Conservation (phyloP, 2,797 vertebrate genomes). For the Melanotaenia maccullochi region DNA sequence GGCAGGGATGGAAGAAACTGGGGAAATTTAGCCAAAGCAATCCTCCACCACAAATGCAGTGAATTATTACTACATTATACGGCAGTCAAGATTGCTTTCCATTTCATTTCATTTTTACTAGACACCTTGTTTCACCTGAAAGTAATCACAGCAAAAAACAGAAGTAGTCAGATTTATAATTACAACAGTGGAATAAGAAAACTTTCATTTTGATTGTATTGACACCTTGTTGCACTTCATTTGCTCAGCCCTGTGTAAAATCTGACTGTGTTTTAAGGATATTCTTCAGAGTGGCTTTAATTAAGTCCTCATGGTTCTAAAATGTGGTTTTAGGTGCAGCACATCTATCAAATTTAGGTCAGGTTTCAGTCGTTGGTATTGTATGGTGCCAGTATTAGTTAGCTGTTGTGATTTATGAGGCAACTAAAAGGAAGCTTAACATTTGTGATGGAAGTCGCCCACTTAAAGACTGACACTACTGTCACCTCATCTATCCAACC, state of each 20-base stretch:
- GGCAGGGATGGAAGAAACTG: conserved; percentile 51
- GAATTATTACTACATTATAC: conserved; percentile 72
- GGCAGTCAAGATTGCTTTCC: conserved; percentile 66
- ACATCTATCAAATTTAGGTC: not conserved
- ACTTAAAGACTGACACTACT: not conserved
- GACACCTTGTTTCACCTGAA: conserved; percentile 51
- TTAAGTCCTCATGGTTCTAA: not conserved
- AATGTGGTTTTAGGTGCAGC: not conserved
- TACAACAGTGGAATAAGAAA: not conserved
- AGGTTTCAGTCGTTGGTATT: not conserved
- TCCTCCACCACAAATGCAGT: conserved; percentile 59
- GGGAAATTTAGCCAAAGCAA: conserved; percentile 67
- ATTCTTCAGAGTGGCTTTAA: not conserved
- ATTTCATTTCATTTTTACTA: conserved; percentile 62
- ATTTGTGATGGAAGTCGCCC: not conserved
- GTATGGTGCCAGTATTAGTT: not conserved
- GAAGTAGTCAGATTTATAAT: conserved; percentile 47
- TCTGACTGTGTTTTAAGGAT: not conserved
- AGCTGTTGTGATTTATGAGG: not conserved
- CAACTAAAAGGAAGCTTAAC: not conserved
- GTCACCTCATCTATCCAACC: not conserved
- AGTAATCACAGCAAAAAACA: conserved; percentile 56
- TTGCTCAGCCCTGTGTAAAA: conserved; percentile 11
- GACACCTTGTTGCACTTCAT: conserved; percentile 33
- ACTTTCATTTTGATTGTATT: conserved; percentile 21